Conservation (phyloP, 1,140 invertebrate species). For the Drosophila elegans region DNA sequence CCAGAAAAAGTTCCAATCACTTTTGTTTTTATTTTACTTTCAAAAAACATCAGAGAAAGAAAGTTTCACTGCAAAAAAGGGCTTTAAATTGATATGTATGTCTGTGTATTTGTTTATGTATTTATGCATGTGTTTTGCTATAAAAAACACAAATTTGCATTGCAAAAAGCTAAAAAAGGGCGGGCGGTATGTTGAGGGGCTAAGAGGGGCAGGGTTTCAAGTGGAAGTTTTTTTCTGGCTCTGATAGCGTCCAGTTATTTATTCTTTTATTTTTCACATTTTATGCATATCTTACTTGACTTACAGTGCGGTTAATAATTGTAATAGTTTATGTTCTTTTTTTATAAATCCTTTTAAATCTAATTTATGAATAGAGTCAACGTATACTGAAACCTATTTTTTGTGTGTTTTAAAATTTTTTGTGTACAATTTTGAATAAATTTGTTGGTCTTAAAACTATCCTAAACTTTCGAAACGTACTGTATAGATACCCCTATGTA, state of each 20-base stretch:
- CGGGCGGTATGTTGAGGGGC: constrained; percentile 9
- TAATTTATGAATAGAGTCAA: no score
- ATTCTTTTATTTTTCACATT: constrained; percentile 18
- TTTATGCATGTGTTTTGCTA: constrained; percentile 31
- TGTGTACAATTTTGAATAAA: no score
- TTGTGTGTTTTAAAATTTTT: background rate
- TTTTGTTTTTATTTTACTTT: constrained; percentile 79
- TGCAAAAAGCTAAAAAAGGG: constrained; percentile 58
- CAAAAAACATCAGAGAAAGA: constrained; percentile 60
- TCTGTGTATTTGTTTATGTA: constrained; percentile 36
- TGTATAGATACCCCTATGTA: constrained; percentile 12
- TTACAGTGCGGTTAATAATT: constrained; percentile 1
- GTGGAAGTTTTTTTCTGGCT: constrained; percentile 15
- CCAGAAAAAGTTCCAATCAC: constrained; percentile 74
- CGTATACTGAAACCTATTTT: background rate
- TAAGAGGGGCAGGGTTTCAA: background rate
- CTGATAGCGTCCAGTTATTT: constrained; percentile 52
- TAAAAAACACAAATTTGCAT: constrained; percentile 68
- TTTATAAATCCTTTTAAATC: no score
- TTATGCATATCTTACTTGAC: constrained; percentile 21
- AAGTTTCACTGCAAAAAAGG: constrained; percentile 53
- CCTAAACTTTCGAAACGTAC: constrained; percentile 12
- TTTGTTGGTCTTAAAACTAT: background rate
- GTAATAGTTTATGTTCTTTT: no score
- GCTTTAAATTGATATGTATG: constrained; percentile 28